Base-by-base conservation (phyloP, 2,888 invertebrate genomes). In the Fissipunctia ypsillon region DNA sequence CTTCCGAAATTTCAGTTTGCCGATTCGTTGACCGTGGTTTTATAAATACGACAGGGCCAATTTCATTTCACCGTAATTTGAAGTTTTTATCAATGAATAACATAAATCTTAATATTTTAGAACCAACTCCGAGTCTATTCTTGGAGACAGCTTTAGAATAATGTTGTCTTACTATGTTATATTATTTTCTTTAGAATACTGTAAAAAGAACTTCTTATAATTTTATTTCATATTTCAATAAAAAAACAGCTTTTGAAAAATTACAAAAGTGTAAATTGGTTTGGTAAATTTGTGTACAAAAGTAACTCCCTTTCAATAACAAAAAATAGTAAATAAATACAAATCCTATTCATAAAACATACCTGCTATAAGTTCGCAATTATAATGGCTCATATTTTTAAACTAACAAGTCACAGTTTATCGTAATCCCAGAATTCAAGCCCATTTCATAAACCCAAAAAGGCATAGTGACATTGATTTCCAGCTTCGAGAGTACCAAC, bases 41-140 rank as follows among this genome's bases (percentile, higher is more conserved):
- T 74, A 70, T 84, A 84, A 82, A 84, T 74, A 81, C 76, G 72
- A 56, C 60, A 72, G 56, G 69, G 67, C 76, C 82, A 78, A 70
- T 85, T 85, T 76, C 35, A 67, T 64, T 78, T 80, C 38, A 76
- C 76, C 63, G 64, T 73, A 79, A 82, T 84, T 82, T 74, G 10
- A 74, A 76, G 57, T 70, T 75, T n/a, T 78, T 69, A 68, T 73
- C 64, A 77, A 74, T 69, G 61, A 76, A 82, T 82, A 79, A 66
- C 61, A 70, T 74, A 69, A 67, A 60, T 67, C 67, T 66, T 71
- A 54, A 64, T 60, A 69, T 72, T 65, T 70, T 41, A 50, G 67
- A 61, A 60, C 22, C 48, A 66, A 52, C 59, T 76, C n/a, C 25
- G 28, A 43, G 41, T 59, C 19, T 48, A 7, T 7, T 50, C 28